Evolutionary conservation across 2,797 vertebrate species (phyloP), one percentile per base, ranked within the genome.

Genomic region (Trematomus bernacchii): DNA sequence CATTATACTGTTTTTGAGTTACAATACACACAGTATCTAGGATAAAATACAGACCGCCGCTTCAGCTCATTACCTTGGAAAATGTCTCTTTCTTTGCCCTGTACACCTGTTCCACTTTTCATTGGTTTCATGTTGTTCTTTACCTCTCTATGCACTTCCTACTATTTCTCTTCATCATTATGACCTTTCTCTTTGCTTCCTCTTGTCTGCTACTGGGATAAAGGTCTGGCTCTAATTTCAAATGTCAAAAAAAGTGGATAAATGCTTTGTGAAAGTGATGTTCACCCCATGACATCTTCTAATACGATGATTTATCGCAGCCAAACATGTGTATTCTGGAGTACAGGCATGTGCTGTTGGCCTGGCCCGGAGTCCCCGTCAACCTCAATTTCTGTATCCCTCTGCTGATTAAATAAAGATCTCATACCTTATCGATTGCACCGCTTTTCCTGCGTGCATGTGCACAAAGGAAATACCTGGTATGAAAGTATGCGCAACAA

Each of bases 281-380:
- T 64, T 86, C 89, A 91, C 79, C 44, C 77, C 54, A 55, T 80
- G 88, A 91, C 89, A 89, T 83, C 70, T 69, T 75, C 58, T 90
- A 89, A 91, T 79, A 77, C 51, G 79, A 81, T 90, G 87, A 93
- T 92, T 89, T 89, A 93, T 93, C 59, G 27, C 83, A 69, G 81
- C 48, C 51, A 81, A 83, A 84, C 67, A 76, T 83, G 37, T 80
- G 82, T 42, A 60, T 57, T 15, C 54, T 70, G 67, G 74, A 6
- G 21, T 55, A 55, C 4, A 46, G 58, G 60, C 73, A 78, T 69
- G 77, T 69, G 78, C 50, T 69, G 1, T 70, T 71, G 73, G 71
- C 65, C 74, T 43, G 78, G 67, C 54, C 60, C 12, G 0, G 18
- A 72, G 66, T 73, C 73, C 13, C 0, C 61, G 80, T 88, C 85